Percentiles rank a stretch among this genome's conserved stretches.
Conservation (phyloP, 2,797 vertebrate species). For the Pristis pectinata region DNA sequence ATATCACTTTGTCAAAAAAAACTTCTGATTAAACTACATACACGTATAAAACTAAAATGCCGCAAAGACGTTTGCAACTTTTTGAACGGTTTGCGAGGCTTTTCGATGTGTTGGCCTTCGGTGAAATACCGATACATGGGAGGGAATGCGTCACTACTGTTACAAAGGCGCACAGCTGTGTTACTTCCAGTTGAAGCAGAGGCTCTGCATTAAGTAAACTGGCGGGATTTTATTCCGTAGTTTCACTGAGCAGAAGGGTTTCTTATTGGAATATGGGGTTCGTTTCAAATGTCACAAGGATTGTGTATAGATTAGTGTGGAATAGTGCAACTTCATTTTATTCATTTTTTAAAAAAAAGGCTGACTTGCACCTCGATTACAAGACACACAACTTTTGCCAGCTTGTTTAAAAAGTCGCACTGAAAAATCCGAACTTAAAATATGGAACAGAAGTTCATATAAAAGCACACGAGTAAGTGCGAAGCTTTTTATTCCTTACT, state of each 20-base stretch:
- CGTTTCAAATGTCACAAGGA: neutral
- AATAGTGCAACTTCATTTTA: neutral
- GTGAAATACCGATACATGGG: constrained; percentile 33
- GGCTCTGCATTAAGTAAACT: neutral
- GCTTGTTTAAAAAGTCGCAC: neutral
- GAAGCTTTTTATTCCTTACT: neutral
- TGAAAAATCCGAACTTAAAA: neutral
- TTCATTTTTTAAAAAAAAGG: neutral
- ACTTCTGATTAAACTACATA: neutral
- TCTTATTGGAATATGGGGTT: neutral
- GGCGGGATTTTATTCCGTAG: neutral
- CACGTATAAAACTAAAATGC: neutral
- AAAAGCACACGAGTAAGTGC: no score
- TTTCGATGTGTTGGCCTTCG: neutral
- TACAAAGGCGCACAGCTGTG: constrained; percentile 28
- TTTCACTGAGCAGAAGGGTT: neutral
- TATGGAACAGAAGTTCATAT: neutral
- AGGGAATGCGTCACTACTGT: constrained; percentile 13
- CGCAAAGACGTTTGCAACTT: constrained; percentile 22
- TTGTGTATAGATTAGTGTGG: neutral
- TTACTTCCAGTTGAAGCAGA: neutral
- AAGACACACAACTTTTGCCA: neutral
- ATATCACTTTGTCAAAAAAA: neutral
- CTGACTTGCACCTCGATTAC: neutral
- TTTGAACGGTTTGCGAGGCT: neutral